A percentile compares a stretch with the other conserved stretches of the same genome.
Evolutionary conservation across 2,888 invertebrate species (phyloP).

Genomic region (Erannis defoliaria): DNA sequence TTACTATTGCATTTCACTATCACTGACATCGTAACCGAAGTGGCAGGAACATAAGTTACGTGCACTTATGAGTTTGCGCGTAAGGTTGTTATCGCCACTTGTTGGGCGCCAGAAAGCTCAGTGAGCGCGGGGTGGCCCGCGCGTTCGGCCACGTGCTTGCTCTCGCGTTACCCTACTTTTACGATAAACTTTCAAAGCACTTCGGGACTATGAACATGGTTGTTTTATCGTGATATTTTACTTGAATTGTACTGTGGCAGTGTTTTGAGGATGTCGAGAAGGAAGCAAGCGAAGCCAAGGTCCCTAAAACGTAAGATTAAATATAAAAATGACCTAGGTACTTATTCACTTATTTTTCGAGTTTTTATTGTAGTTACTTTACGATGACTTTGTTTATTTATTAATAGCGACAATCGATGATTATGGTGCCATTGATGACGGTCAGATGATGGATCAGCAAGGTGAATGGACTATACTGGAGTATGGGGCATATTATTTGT

Average conservation of each 20-base stretch:
- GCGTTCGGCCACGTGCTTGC: constrained; percentile 64
- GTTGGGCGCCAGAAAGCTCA: constrained; percentile 84
- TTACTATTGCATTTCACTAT: constrained; percentile 1
- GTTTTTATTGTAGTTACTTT: no score
- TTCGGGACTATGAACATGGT: constrained; percentile 14
- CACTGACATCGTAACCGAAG: constrained; percentile 35
- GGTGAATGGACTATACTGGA: no score
- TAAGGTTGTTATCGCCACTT: constrained; percentile 82
- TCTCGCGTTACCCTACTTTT: constrained; percentile 50
- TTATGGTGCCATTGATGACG: no score
- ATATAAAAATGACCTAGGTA: background rate
- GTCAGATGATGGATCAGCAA: no score
- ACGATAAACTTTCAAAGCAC: constrained; percentile 67
- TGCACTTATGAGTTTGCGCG: constrained; percentile 78
- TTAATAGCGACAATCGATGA: no score
- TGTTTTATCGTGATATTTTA: constrained; percentile 17
- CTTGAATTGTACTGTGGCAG: constrained; percentile 16
- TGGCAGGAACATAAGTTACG: constrained; percentile 26
- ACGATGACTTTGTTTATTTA: no score
- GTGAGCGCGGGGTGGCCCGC: constrained; percentile 78
- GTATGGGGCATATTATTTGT: no score
- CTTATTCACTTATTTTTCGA: no score
- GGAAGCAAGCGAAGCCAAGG: constrained; percentile 91
- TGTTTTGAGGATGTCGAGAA: constrained; percentile 86
- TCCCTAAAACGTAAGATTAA: constrained; percentile 89